Evolutionary conservation across 2,888 invertebrate species (phyloP).

Genomic region (Trisateles emortualis): DNA sequence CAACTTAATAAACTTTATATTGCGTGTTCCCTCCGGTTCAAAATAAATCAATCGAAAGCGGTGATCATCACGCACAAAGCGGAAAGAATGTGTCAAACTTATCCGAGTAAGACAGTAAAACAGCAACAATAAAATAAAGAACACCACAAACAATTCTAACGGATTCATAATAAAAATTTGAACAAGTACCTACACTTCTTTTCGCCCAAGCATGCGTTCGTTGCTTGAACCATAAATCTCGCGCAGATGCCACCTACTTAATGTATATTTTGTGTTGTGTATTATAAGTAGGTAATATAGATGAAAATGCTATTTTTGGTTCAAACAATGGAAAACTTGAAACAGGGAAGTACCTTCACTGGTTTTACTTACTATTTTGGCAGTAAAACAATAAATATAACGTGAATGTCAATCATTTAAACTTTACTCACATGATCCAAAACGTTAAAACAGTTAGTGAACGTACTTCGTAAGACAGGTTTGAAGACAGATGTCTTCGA

Average conservation of each 20-base stretch:
- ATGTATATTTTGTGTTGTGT: constrained; percentile 11
- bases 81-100: constrained; percentile 84
- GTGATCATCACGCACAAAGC: constrained; percentile 86
- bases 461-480: constrained; percentile 58
- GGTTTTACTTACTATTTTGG: constrained; percentile 21
- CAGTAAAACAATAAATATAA: neutral
- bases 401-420: neutral
- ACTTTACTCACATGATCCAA: neutral
- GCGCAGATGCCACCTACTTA: constrained; percentile 33
- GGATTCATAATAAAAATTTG: constrained; percentile 55
- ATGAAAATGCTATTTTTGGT: constrained; percentile 56
- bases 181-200: constrained; percentile 79
- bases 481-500: constrained; percentile 52
- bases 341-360: constrained; percentile 65
- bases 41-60: constrained; percentile 75
- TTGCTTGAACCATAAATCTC: constrained; percentile 75
- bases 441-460: constrained; percentile 42
- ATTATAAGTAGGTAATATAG: constrained; percentile 1
- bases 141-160: constrained; percentile 78
- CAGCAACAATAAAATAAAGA: constrained; percentile 73
- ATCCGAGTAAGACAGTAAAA: constrained; percentile 74
- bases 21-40: constrained; percentile 40
- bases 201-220: constrained; percentile 82
- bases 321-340: constrained; percentile 64
- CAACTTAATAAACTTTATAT: constrained; percentile 16